Percentiles rank a stretch among this genome's conserved stretches.
phyloP scores from a whole-genome alignment of 2,888 invertebrate species.

The Trachelus stipa region DNA sequence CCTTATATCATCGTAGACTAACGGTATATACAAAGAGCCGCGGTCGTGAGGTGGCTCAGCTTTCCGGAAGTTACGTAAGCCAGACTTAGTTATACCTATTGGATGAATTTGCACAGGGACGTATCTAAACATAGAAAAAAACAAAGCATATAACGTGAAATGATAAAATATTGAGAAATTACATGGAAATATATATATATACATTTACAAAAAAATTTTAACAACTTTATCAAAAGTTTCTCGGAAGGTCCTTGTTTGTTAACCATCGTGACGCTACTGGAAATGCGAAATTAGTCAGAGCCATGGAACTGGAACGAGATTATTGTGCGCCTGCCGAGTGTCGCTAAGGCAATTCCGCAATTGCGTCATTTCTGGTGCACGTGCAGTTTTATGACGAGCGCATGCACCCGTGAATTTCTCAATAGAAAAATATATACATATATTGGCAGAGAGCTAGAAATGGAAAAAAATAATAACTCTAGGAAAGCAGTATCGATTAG shows the following conservation, averaged over 20 bases:
- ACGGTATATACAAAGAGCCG: neutral
- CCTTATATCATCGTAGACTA: neutral
- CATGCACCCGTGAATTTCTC: neutral
- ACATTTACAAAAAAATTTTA: neutral
- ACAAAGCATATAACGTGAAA: neutral
- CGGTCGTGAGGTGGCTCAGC: neutral
- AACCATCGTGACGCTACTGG: neutral
- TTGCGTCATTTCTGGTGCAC: constrained; percentile 3
- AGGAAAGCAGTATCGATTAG: neutral
- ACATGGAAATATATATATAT: neutral
- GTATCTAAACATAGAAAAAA: neutral
- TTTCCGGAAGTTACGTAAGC: neutral
- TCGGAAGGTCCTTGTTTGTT: neutral
- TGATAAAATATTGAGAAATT: neutral
- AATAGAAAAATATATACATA: neutral
- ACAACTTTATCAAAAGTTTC: neutral
- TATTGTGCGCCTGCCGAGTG: neutral
- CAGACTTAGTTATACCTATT: neutral
- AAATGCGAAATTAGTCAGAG: neutral
- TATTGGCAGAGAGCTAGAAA: neutral
- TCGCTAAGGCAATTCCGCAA: neutral
- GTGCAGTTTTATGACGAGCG: neutral
- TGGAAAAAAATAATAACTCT: neutral
- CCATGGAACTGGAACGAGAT: neutral
- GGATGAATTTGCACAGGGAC: neutral